These are phyloP conservation scores for Pegoplata infirma DNA, from an alignment of 2,888 invertebrate genomes.

Conservation along the genomic window DNA sequence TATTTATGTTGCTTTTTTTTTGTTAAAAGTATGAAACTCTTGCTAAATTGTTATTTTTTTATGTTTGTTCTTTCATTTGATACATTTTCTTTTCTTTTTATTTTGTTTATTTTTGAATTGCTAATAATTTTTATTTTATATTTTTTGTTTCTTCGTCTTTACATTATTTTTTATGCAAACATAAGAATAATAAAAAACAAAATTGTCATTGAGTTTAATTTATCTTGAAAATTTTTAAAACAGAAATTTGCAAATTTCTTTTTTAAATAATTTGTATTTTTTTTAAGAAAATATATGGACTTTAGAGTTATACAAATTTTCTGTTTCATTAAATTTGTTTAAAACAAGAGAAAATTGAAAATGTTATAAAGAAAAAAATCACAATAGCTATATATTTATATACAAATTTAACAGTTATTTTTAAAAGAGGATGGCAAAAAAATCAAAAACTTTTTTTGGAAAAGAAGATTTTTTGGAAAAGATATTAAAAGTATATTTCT, in stretches of 20 bases:
- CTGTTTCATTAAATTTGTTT: neutral
- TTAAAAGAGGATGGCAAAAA: neutral
- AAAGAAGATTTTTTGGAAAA: neutral
- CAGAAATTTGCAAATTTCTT: neutral
- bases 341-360: neutral
- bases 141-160: slow-evolving; percentile 1
- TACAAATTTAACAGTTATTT: too few species aligned
- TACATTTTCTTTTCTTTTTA: too few species aligned
- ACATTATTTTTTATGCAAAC: neutral
- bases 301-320: neutral
- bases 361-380: neutral
- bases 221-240: neutral
- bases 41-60: slow-evolving; percentile 42
- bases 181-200: neutral
- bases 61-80: slow-evolving; percentile 11
- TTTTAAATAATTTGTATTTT: neutral
- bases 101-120: slow-evolving; percentile 30
- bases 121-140: slow-evolving; percentile 9
- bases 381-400: slow-evolving; percentile 1
- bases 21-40: slow-evolving; percentile 56
- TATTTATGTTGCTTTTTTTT: slow-evolving; percentile 7
- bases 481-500: too few species aligned
- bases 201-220: neutral
- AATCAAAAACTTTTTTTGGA: slow-evolving; percentile 1
- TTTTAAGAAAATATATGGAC: neutral